Percentiles rank a stretch among this genome's conserved stretches.
These are phyloP conservation scores for Apamea monoglypha DNA, from an alignment of 2,888 invertebrate species.

Conservation along the genomic window DNA sequence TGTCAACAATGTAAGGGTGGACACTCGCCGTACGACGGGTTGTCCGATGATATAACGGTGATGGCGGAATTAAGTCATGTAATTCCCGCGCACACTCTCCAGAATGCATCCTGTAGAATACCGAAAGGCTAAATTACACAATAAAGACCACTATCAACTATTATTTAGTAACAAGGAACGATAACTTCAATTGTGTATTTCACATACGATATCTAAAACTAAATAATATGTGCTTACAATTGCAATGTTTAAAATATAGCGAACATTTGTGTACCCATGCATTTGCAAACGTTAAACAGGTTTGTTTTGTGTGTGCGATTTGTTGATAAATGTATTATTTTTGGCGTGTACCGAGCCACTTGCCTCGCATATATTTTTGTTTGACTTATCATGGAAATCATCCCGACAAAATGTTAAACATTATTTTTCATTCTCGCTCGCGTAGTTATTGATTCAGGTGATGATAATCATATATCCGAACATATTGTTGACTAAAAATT, in stretches of 20 bases:
- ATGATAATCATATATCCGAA: not conserved
- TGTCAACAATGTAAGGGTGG: too few species aligned
- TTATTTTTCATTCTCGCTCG: slow-evolving; percentile 2
- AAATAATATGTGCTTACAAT: slow-evolving; percentile 18
- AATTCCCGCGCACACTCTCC: too few species aligned
- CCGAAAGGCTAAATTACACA: too few species aligned
- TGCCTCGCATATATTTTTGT: slow-evolving; percentile 25
- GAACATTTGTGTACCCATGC: slow-evolving; percentile 41
- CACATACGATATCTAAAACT: not conserved
- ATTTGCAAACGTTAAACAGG: slow-evolving; percentile 36
- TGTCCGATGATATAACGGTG: too few species aligned
- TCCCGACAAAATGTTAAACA: not conserved
- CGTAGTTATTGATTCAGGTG: not conserved
- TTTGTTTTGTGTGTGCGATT: slow-evolving; percentile 26
- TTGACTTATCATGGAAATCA: slow-evolving; percentile 23
- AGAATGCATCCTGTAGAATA: too few species aligned
- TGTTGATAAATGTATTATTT: slow-evolving; percentile 41
- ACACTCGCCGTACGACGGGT: too few species aligned
- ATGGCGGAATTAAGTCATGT: too few species aligned
- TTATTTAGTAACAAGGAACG: not conserved
- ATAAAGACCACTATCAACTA: not conserved
- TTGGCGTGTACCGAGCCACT: slow-evolving; percentile 20
- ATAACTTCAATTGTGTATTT: not conserved
- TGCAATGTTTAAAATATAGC: slow-evolving; percentile 26
- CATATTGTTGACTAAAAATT: too few species aligned